Conservation (phyloP, 2,888 invertebrate genomes). For the Dusona sp. region DNA sequence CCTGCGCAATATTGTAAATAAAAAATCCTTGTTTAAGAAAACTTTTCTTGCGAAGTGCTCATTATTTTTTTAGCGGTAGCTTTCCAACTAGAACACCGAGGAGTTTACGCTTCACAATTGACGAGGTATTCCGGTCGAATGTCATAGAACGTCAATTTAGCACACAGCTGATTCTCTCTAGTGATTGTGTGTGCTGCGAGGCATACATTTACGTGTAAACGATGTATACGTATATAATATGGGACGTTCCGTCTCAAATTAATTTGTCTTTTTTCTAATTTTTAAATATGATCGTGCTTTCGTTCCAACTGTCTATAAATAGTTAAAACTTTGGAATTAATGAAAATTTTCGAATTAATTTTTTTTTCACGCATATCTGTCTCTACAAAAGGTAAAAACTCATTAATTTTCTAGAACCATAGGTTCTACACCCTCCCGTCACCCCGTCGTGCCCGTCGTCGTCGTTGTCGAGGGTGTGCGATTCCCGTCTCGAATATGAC, state of each 20-base stretch:
- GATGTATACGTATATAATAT: background rate
- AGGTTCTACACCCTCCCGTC: too few relatives aligned
- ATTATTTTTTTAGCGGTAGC: background rate
- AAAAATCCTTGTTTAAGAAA: background rate
- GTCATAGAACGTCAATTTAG: background rate
- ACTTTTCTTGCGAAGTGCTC: background rate
- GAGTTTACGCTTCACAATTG: conserved; percentile 9
- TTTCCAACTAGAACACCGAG: background rate
- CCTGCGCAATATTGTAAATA: conserved; percentile 3
- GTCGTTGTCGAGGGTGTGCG: background rate
- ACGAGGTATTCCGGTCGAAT: conserved; percentile 33
- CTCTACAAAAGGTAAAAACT: background rate
- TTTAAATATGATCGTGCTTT: background rate
- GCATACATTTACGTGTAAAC: background rate
- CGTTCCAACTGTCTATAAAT: background rate
- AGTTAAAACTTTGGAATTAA: background rate
- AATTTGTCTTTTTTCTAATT: background rate
- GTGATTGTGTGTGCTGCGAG: background rate
- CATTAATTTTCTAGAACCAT: background rate
- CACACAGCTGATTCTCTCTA: conserved; percentile 9
- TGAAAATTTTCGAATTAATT: background rate
- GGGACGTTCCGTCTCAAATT: background rate
- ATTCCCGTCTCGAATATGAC: conserved; percentile 15
- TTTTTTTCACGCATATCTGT: background rate
- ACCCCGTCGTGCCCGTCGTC: too few relatives aligned